Conservation (phyloP, 2,113 vertebrate genomes). For the Columbina picui region DNA sequence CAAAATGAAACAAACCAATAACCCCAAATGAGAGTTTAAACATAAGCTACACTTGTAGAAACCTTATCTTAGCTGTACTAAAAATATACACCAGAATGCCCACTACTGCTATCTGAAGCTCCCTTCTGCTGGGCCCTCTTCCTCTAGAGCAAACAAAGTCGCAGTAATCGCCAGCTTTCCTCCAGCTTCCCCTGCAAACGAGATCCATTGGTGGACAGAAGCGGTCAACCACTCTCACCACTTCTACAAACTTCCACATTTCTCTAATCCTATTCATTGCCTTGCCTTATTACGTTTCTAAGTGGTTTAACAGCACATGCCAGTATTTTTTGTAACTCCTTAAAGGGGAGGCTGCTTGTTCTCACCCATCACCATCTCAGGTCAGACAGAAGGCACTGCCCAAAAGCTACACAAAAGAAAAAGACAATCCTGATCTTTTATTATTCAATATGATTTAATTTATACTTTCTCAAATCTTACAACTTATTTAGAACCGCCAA, state of each 20-base stretch:
- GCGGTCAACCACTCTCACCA: not conserved
- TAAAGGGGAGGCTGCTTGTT: not conserved
- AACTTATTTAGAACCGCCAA: not conserved
- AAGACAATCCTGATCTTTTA: not conserved
- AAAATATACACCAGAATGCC: slow-evolving; percentile 48
- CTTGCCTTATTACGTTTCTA: not conserved
- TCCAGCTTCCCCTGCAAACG: slow-evolving; percentile 37
- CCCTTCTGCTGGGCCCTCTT: slow-evolving; percentile 64
- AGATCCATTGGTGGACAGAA: not conserved
- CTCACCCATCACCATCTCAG: not conserved
- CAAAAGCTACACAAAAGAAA: not conserved
- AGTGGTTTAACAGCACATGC: not conserved
- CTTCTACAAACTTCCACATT: not conserved
- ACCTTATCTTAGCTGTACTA: not conserved
- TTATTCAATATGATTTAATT: not conserved
- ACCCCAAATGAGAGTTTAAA: slow-evolving; percentile 28
- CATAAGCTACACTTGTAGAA: not conserved
- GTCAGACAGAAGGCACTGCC: not conserved
- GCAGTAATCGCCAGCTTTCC: slow-evolving; percentile 17
- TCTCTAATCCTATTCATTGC: not conserved
- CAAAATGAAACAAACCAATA: slow-evolving; percentile 15
- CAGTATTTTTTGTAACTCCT: not conserved
- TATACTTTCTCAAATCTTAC: not conserved
- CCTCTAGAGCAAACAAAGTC: slow-evolving; percentile 48
- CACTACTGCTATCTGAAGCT: slow-evolving; percentile 49